Evolutionary conservation across 2,888 invertebrate genomes (phyloP).

Genomic region (Galerucella calmariensis): DNA sequence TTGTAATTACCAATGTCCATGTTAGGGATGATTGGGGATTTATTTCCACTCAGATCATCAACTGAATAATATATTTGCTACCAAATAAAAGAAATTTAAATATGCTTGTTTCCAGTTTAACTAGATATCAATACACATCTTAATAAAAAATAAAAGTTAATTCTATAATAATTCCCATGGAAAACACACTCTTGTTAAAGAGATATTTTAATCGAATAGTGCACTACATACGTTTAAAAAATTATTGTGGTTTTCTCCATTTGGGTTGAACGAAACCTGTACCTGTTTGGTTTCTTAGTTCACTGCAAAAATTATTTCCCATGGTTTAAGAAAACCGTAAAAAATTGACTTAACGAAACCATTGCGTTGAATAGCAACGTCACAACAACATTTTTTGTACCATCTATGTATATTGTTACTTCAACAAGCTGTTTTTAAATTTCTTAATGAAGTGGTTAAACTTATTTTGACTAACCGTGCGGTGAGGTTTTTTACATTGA

Average conservation of each 20-base stretch:
- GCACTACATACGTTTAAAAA: background rate
- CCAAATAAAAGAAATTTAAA: no score
- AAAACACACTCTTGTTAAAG: background rate
- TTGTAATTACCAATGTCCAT: no score
- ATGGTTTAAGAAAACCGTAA: slow-evolving; percentile 26
- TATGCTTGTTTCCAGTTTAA: no score
- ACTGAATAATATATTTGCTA: no score
- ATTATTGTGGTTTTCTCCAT: slow-evolving; percentile 1
- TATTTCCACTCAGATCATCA: no score
- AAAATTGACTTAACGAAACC: slow-evolving; percentile 13
- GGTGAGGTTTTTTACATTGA: background rate
- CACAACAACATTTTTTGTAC: slow-evolving; percentile 21
- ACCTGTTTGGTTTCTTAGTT: background rate
- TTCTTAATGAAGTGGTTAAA: slow-evolving; percentile 9
- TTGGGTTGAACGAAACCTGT: background rate
- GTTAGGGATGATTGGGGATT: no score
- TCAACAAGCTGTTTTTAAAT: background rate
- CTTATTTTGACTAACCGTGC: slow-evolving; percentile 15
- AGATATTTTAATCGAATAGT: slow-evolving; percentile 6
- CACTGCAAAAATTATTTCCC: slow-evolving; percentile 31
- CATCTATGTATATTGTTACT: slow-evolving; percentile 28
- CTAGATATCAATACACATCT: background rate
- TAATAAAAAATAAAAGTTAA: background rate
- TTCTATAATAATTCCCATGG: slow-evolving; percentile 5
- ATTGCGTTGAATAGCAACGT: slow-evolving; percentile 23